A percentile compares a stretch with the other conserved stretches of the same genome.
These are phyloP conservation scores for Amiota minor DNA, from an alignment of 2,888 invertebrate species.

Conservation along the genomic window DNA sequence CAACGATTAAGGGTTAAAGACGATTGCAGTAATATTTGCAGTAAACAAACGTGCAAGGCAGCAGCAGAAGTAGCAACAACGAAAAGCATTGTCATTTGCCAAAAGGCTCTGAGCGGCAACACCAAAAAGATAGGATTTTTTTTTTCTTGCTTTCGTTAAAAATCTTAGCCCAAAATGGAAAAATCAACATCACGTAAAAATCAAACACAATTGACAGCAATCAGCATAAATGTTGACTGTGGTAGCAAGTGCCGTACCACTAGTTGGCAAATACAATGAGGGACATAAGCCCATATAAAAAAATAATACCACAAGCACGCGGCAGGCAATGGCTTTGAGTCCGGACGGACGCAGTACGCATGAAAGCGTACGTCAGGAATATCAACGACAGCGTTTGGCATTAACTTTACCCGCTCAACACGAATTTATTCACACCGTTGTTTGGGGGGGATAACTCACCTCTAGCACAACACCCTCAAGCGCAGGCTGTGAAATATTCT, in stretches of 20 bases:
- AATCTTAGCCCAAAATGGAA: constrained; percentile 35
- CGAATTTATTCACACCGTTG: neutral
- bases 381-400: neutral
- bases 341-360: neutral
- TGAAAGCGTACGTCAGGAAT: neutral
- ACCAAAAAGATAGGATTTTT: neutral
- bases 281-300: neutral
- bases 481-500: constrained; percentile 78
- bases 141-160: neutral
- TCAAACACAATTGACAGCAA: constrained; percentile 69
- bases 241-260: neutral
- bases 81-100: constrained; percentile 24
- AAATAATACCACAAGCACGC: neutral
- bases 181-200: constrained; percentile 41
- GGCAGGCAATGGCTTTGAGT: neutral
- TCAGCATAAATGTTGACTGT: constrained; percentile 47
- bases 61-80: constrained; percentile 16
- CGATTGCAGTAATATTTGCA: constrained; percentile 24
- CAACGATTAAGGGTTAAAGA: constrained; percentile 11
- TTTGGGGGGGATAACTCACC: constrained; percentile 68
- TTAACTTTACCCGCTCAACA: neutral
- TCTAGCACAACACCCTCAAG: constrained; percentile 76
- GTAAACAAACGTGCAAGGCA: neutral
- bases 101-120: neutral
- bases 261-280: neutral